A percentile compares a stretch with the other conserved stretches of the same genome.
Conservation (phyloP, 1,140 invertebrate genomes). For the Drosophila sturtevanti region DNA sequence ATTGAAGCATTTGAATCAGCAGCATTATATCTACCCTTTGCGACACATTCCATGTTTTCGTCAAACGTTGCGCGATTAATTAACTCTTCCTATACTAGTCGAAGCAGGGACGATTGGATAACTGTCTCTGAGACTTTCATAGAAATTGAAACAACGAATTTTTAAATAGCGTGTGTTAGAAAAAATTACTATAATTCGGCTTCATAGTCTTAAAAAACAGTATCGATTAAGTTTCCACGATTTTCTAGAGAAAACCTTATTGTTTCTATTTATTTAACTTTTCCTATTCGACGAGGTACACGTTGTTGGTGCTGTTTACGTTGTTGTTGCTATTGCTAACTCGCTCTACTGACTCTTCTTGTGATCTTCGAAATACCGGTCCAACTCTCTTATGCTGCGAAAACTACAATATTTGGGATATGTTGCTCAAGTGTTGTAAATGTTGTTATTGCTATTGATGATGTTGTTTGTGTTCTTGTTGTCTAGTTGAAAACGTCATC, state of each 20-base stretch:
- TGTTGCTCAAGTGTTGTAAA: slow-evolving; percentile 8
- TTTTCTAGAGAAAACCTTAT: neutral
- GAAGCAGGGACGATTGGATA: no score
- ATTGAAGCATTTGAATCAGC: no score
- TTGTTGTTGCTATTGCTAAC: neutral
- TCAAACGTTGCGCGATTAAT: no score
- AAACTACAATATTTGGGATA: neutral
- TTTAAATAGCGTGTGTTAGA: no score
- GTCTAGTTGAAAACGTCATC: slow-evolving; percentile 72
- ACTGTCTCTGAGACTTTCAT: no score
- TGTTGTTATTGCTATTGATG: slow-evolving; percentile 38
- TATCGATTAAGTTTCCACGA: neutral
- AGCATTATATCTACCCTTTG: no score
- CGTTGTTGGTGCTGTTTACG: neutral
- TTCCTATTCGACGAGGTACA: neutral
- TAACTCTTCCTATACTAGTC: no score
- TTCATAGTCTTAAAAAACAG: neutral
- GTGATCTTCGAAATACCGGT: slow-evolving; percentile 45
- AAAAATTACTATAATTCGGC: no score
- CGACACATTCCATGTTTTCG: no score
- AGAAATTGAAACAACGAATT: no score
- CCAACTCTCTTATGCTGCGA: slow-evolving; percentile 33
- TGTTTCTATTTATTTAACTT: neutral
- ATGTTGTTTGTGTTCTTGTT: slow-evolving; percentile 47
- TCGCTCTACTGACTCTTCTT: neutral